Base-by-base conservation (phyloP, 2,888 invertebrate species). In the Drosophila recens region DNA sequence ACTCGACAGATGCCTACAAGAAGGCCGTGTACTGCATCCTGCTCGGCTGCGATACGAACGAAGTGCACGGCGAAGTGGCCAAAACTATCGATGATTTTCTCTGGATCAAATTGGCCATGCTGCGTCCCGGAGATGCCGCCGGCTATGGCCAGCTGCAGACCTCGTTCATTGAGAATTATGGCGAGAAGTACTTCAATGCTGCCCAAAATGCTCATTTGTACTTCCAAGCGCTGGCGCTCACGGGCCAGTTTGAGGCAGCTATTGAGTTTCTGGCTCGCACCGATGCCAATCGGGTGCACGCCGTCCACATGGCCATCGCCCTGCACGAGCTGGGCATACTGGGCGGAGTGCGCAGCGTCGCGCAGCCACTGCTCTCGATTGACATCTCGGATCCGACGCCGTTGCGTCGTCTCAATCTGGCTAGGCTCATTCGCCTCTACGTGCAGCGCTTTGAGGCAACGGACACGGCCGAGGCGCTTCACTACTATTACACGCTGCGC, bases 231-330 rank as follows among this genome's bases (percentile, higher is more conserved):
- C 94, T 99, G 49, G 94, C 97, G 30, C 93, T 99, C 66, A 98
- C 98, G 23, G 98, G 98, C 2, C 99, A 99, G 92, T 99, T 98
- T 93, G 99, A 99, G 93, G 97, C 98, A 0, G 98, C 98, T 1
- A 95, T 99, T 56, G 98, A 98, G 92, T 99, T 98, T 92, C 93
- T 99, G 59, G 96, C 97, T 0, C 95, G 98, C 8, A 91, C 89
- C 48, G 95, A 94, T 76, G 94, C 95, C 81, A 95, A 95, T 90
- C 94, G 97, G 88, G 95, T 96, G 13, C 98, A 98, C 91, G 97
- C 97, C 5, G 97, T 99, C 0, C 99, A 99, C 91, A 96, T 98
- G 93, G 98, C 98, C 0, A 94, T 99, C 67, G 97, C 97, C 4
- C 94, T 99, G 59, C 96, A 97, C 87, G 98, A 98, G 90, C 94